phyloP scores from a whole-genome alignment of 2,113 vertebrate species.

The Isichthys henryi region DNA sequence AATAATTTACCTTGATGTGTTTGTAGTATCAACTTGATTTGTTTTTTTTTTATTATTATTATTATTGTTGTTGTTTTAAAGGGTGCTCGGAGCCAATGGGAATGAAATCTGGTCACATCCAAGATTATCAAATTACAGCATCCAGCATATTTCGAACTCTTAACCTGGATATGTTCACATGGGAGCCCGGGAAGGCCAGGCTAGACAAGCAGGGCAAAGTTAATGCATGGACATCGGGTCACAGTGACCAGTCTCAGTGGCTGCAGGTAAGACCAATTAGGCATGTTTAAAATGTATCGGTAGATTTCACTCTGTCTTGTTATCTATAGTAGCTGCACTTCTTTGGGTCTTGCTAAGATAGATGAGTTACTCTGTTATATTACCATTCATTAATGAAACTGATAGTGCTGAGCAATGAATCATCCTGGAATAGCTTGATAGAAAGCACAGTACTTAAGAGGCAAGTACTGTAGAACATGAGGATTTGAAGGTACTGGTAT shows the following conservation, averaged over 20 bases:
- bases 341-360: conserved; percentile 5
- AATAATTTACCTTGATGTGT: neutral
- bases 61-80: conserved; percentile 43
- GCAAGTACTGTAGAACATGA: neutral
- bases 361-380: conserved; percentile 26
- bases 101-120: conserved; percentile 94
- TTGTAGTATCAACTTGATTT: neutral
- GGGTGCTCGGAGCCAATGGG: conserved; percentile 96
- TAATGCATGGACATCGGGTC: conserved; percentile 95
- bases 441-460: neutral
- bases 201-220: conserved; percentile 98
- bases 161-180: conserved; percentile 98
- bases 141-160: conserved; percentile 93
- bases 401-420: conserved; percentile 26
- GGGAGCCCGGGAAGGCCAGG: conserved; percentile 93
- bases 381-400: conserved; percentile 52
- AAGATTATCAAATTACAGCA: conserved; percentile 89
- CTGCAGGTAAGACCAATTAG: conserved; percentile 72
- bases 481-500: neutral
- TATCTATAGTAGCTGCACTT: conserved; percentile 41
- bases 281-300: neutral
- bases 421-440: neutral
- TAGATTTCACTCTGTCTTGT: conserved; percentile 24
- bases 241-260: conserved; percentile 96
- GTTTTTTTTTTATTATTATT: neutral